A percentile compares a stretch with the other conserved stretches of the same genome.
Evolutionary conservation across 1,140 invertebrate species (phyloP).

Genomic region (Drosophila neocordata): DNA sequence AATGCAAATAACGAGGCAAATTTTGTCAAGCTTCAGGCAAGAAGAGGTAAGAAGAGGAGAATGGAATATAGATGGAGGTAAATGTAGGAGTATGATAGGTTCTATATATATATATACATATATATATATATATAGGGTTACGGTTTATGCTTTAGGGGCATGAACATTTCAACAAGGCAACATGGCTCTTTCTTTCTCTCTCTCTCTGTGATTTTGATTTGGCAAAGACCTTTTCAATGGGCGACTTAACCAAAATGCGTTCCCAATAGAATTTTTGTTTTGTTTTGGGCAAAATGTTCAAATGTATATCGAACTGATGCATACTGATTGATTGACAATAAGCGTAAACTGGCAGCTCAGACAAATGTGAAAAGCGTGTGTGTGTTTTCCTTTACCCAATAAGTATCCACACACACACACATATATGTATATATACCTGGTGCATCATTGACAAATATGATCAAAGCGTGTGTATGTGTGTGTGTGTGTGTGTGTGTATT

Average conservation of each 20-base stretch:
- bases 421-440: background rate
- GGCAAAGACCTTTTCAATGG: conserved; percentile 31
- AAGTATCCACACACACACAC: background rate
- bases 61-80: background rate
- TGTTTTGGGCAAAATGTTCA: conserved; percentile 19
- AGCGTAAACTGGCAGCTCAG: conserved; percentile 57
- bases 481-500: background rate
- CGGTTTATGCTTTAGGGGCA: conserved; percentile 10
- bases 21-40: conserved; percentile 45
- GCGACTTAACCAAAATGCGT: conserved; percentile 25
- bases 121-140: background rate
- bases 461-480: conserved; percentile 21
- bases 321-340: conserved; percentile 70
- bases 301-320: conserved; percentile 31
- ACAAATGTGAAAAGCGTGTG: conserved; percentile 46
- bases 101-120: background rate
- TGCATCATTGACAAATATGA: conserved; percentile 50
- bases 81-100: background rate
- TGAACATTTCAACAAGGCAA: conserved; percentile 15
- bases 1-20: conserved; percentile 65
- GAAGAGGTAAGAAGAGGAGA: background rate
- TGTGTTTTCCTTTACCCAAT: background rate
- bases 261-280: conserved; percentile 27
- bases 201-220: background rate
- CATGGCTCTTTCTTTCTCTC: background rate